A percentile compares a stretch with the other conserved stretches of the same genome.
phyloP scores from a whole-genome alignment of 2,113 vertebrate species.

The Bombycilla garrulus region DNA sequence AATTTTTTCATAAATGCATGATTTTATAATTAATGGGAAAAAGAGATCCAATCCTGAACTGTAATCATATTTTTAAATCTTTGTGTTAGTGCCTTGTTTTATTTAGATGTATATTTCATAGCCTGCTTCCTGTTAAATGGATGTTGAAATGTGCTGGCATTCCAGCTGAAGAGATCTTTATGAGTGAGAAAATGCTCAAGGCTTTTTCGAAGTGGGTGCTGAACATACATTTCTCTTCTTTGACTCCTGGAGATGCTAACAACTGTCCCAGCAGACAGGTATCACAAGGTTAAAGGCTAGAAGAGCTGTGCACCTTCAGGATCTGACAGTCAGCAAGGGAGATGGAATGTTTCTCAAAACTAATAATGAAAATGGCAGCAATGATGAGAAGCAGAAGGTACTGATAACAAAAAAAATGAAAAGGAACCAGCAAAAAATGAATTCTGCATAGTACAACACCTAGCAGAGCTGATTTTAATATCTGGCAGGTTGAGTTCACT shows the following conservation, averaged over 20 bases:
- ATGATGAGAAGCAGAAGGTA: constrained; percentile 20
- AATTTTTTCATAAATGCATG: not conserved
- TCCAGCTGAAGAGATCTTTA: constrained; percentile 74
- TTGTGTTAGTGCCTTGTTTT: constrained; percentile 73
- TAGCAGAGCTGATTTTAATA: constrained; percentile 67
- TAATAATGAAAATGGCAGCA: constrained; percentile 32
- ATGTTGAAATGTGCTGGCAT: constrained; percentile 73
- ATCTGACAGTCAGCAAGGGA: constrained; percentile 20
- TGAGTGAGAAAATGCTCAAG: constrained; percentile 72
- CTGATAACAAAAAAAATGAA: constrained; percentile 31
- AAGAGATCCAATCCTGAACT: not conserved
- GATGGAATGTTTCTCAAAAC: constrained; percentile 36
- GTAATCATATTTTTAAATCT: constrained; percentile 71
- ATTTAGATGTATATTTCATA: constrained; percentile 76
- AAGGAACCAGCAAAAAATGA: constrained; percentile 6
- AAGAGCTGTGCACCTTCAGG: not conserved
- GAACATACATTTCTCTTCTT: constrained; percentile 64
- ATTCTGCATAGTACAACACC: constrained; percentile 52
- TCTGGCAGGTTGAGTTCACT: constrained; percentile 63
- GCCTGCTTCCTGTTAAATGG: constrained; percentile 70
- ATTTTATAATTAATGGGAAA: constrained; percentile 52
- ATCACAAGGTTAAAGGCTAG: constrained; percentile 61
- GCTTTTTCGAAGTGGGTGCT: constrained; percentile 72
- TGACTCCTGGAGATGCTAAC: constrained; percentile 72
- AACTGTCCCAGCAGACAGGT: constrained; percentile 65